These are phyloP conservation scores for Napeogenes sylphis DNA, from an alignment of 2,888 invertebrate species.

Conservation along the genomic window DNA sequence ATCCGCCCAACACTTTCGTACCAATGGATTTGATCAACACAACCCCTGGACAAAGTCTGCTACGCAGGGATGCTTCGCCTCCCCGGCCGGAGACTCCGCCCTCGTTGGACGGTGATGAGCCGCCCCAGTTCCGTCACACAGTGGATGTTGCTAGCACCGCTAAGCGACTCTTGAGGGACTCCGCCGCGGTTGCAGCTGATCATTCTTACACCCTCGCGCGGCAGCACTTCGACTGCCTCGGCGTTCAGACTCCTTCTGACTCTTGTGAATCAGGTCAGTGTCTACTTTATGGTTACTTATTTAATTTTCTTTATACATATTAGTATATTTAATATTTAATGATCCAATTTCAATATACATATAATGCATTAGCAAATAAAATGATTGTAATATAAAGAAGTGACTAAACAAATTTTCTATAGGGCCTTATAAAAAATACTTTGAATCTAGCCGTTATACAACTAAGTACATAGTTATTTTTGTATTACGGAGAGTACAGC, in stretches of 20 bases:
- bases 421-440: background rate
- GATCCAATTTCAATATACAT: conserved; percentile 11
- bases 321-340: background rate
- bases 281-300: background rate
- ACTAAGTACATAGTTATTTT: conserved; percentile 2
- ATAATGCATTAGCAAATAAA: too few relatives aligned
- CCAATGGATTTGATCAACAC: conserved; percentile 56
- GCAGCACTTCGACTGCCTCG: conserved; percentile 81
- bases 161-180: conserved; percentile 62
- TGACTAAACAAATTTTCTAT: too few relatives aligned
- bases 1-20: conserved; percentile 70
- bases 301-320: background rate
- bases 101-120: conserved; percentile 66
- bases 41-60: conserved; percentile 62
- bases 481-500: background rate
- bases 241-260: conserved; percentile 93
- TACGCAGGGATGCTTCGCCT: conserved; percentile 60
- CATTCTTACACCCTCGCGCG: conserved; percentile 81
- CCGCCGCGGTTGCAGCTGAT: conserved; percentile 80
- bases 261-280: conserved; percentile 85
- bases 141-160: conserved; percentile 71
- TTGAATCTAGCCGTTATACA: background rate
- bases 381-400: too few relatives aligned
- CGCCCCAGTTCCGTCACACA: conserved; percentile 67
- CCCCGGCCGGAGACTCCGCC: conserved; percentile 70